Evolutionary conservation across 2,113 vertebrate genomes (phyloP), one percentile per base, ranked within the genome.

Genomic region (Steatornis caripensis): DNA sequence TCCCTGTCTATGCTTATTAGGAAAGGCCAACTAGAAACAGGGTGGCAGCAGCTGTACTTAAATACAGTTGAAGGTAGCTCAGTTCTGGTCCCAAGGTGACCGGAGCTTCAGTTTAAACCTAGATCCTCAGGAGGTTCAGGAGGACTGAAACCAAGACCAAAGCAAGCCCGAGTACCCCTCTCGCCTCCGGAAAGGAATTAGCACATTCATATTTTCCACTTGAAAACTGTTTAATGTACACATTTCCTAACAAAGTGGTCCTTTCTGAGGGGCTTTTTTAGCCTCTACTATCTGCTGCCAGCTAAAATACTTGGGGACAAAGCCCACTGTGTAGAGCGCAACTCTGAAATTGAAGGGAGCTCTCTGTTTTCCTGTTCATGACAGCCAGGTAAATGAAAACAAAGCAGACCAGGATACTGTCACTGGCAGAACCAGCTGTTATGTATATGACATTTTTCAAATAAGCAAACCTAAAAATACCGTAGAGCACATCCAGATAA

Each of bases 141-240:
- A 96, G 71, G n/a, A 43, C 69, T 78, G 41, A 85, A 94, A 96
- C 55, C 41, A 94, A 84, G 96, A 96, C 37, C 71, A 80, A 95
- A 96, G 54, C 87, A 70, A 92, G 61, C 16, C 69, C 10, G 3
- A 87, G 43, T 29, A 14, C 37, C 29, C 78, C 69, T 91, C 74
- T 87, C 62, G 72, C 34, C 53, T 91, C 74, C 1, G 1, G 66
- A 91, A 90, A 95, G 3, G 2, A 79, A 91, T 87, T 80, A 87
- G 36, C 45, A 92, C 84, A 82, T 87, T 87, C 41, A 22, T 87
- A 57, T 94, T 66, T 95, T 89, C 83, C 76, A 70, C 46, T 90
- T 91, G 81, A 87, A 97, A 94, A 86, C 34, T 21, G 29, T 85
- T 8, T 68, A 70, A 93, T 83, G 90, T 91, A 78, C 78, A 95